phyloP scores from a whole-genome alignment of 2,113 vertebrate genomes.

The Psettodes erumei region DNA sequence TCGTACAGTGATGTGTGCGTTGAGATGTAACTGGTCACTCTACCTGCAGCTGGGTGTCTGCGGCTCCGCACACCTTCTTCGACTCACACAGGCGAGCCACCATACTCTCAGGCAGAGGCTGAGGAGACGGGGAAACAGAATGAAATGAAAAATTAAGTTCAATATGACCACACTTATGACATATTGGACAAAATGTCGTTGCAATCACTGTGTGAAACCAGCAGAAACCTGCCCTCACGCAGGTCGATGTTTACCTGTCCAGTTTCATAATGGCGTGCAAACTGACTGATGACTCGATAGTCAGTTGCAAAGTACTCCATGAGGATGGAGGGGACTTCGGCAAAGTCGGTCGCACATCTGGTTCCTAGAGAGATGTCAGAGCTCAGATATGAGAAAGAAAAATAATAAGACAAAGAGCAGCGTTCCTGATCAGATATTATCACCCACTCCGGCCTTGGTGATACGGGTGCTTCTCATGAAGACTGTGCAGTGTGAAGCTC shows the following conservation, averaged over 20 bases:
- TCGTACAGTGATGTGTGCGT: neutral
- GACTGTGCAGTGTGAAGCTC: neutral
- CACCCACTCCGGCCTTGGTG: neutral
- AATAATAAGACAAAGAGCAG: neutral
- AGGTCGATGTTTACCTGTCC: constrained; percentile 87
- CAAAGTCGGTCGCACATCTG: constrained; percentile 96
- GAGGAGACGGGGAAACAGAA: constrained; percentile 27
- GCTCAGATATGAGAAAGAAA: neutral
- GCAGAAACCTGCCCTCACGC: neutral
- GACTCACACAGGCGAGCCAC: constrained; percentile 95
- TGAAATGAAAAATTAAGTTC: neutral
- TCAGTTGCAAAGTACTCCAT: constrained; percentile 99
- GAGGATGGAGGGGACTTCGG: constrained; percentile 96
- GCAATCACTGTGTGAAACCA: neutral
- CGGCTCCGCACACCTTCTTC: constrained; percentile 95
- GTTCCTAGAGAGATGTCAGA: constrained; percentile 85
- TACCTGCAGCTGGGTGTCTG: constrained; percentile 98
- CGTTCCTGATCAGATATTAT: too few species aligned
- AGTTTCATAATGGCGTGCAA: constrained; percentile 95
- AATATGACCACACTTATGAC: neutral
- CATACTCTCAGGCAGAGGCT: constrained; percentile 93
- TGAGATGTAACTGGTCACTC: neutral
- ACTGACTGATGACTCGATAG: constrained; percentile 94
- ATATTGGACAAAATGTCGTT: neutral
- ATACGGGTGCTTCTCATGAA: neutral